phyloP scores from a whole-genome alignment of 2,888 invertebrate species.

The Plemyria rubiginata region DNA sequence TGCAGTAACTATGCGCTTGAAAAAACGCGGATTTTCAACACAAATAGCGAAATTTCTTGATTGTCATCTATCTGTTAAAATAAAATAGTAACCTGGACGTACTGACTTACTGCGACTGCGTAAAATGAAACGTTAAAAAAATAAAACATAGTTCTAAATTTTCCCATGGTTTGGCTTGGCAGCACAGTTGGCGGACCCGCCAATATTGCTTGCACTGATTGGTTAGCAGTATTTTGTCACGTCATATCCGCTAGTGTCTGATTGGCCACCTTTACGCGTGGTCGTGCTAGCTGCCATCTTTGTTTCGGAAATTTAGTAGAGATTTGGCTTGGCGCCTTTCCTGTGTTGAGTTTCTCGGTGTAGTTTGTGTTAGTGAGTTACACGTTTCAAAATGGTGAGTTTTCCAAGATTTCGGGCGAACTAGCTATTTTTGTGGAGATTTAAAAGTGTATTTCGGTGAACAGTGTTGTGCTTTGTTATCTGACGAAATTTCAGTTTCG shows the following conservation, averaged over 20 bases:
- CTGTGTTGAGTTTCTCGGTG: conserved; percentile 77
- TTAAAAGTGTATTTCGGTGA: conserved; percentile 65
- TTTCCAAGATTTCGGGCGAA: conserved; percentile 80
- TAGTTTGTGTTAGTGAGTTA: conserved; percentile 70
- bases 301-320: conserved; percentile 62
- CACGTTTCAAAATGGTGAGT: conserved; percentile 85
- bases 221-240: conserved; percentile 54
- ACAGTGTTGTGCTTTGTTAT: conserved; percentile 65
- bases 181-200: conserved; percentile 64
- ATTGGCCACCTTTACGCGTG: conserved; percentile 62
- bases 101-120: no score
- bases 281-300: conserved; percentile 73
- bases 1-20: no score
- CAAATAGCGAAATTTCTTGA: no score
- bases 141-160: conserved; percentile 30
- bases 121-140: conserved; percentile 9
- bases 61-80: no score
- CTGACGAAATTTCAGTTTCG: conserved; percentile 85
- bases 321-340: conserved; percentile 84
- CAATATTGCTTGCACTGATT: conserved; percentile 59
- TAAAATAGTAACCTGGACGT: no score
- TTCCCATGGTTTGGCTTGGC: conserved; percentile 66
- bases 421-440: conserved; percentile 55
- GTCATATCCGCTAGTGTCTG: conserved; percentile 63
- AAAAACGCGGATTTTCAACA: no score